Evolutionary conservation across 2,797 vertebrate species (phyloP).

Genomic region (Anomalospiza imberbis): DNA sequence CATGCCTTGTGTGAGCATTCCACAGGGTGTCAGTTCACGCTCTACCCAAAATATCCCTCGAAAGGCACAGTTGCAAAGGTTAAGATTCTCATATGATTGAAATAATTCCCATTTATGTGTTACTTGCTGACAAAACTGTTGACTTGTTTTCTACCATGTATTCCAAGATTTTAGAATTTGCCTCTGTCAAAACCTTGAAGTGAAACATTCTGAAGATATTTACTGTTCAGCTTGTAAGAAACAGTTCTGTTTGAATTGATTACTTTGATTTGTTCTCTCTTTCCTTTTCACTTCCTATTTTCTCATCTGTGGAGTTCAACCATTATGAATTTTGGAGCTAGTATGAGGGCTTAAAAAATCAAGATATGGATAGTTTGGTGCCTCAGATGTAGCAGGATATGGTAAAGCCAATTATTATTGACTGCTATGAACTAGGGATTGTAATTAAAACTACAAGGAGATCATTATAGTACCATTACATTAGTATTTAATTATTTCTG

Average conservation of each 20-base stretch:
- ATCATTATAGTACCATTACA: not conserved
- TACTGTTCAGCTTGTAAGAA: slow-evolving; percentile 6
- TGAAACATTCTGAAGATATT: not conserved
- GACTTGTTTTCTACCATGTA: slow-evolving; percentile 1
- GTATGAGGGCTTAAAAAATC: not conserved
- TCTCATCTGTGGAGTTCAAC: not conserved
- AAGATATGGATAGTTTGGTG: not conserved
- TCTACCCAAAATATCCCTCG: not conserved
- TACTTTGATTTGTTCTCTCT: slow-evolving; percentile 31
- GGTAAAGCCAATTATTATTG: not conserved
- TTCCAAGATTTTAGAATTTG: slow-evolving; percentile 30
- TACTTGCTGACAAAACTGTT: slow-evolving; percentile 48
- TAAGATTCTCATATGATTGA: slow-evolving; percentile 34
- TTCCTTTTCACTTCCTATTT: slow-evolving; percentile 24
- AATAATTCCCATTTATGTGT: slow-evolving; percentile 37
- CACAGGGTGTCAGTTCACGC: not conserved
- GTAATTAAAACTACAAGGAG: not conserved
- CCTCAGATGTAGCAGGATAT: not conserved
- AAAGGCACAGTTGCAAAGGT: slow-evolving; percentile 45
- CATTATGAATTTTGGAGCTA: not conserved
- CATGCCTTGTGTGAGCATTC: not conserved
- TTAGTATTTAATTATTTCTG: not conserved
- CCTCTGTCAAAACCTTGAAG: slow-evolving; percentile 15
- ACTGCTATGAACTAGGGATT: not conserved
- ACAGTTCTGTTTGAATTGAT: not conserved